A percentile compares a stretch with the other conserved stretches of the same genome.
phyloP scores from a whole-genome alignment of 2,113 vertebrate genomes.

The Thamnophis sirtalis region DNA sequence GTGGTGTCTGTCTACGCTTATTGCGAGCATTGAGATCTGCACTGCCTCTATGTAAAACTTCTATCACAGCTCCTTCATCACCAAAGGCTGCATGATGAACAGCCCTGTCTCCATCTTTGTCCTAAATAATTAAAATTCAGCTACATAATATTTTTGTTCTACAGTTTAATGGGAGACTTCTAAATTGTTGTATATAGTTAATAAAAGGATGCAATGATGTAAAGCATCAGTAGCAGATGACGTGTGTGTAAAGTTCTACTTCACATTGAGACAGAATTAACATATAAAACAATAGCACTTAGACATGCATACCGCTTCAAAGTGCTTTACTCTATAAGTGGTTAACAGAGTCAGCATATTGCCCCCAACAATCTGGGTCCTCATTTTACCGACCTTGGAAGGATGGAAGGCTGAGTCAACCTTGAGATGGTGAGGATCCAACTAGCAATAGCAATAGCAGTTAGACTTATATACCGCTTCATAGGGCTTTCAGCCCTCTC shows the following conservation, averaged over 20 bases:
- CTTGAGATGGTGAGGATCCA: neutral
- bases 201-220: neutral
- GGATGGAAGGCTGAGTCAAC: neutral
- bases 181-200: neutral
- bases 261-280: neutral
- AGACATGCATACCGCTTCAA: neutral
- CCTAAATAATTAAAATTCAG: conserved; percentile 67
- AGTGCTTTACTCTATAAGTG: neutral
- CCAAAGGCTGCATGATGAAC: conserved; percentile 98
- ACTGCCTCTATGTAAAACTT: conserved; percentile 93
- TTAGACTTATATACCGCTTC: neutral
- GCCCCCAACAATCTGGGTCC: neutral
- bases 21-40: conserved; percentile 96
- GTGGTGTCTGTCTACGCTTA: conserved; percentile 92
- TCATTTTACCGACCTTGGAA: neutral
- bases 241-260: neutral
- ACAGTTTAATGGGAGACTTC: neutral
- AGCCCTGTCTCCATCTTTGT: conserved; percentile 96
- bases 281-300: neutral
- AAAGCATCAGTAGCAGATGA: neutral
- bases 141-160: neutral
- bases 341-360: neutral
- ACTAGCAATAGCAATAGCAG: neutral
- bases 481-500: neutral
- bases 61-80: conserved; percentile 96